A percentile compares a stretch with the other conserved stretches of the same genome.
Conservation (phyloP, 2,888 invertebrate species). For the Loripinus fragilis region DNA sequence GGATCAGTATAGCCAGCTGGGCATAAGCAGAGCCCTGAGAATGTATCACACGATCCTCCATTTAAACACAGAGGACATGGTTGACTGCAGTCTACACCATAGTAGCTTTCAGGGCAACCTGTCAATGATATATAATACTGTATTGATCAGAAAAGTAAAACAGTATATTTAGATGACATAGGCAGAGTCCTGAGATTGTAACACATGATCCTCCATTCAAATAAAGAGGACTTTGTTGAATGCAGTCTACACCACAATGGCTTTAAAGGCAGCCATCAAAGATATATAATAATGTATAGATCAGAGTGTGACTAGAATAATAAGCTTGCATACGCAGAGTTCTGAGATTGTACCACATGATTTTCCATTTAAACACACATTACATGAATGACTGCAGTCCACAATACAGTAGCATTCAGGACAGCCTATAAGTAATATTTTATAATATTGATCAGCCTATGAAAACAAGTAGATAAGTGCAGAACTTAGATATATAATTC, state of each 20-base stretch:
- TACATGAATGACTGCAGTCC: too few species aligned
- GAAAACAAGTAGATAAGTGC: too few species aligned
- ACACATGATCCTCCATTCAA: constrained; percentile 63
- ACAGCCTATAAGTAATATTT: not conserved
- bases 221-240: constrained; percentile 56
- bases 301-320: too few species aligned
- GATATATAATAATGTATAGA: too few species aligned
- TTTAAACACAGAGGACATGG: constrained; percentile 58
- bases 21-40: constrained; percentile 73
- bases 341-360: too few species aligned
- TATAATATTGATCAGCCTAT: too few species aligned
- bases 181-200: too few species aligned
- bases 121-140: constrained; percentile 35
- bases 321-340: too few species aligned
- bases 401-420: constrained; percentile 19
- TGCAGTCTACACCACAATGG: constrained; percentile 63
- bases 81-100: constrained; percentile 60
- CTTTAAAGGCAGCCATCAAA: constrained; percentile 75
- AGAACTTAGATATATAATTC: too few species aligned
- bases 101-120: constrained; percentile 74
- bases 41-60: constrained; percentile 66
- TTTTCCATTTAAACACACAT: too few species aligned
- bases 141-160: too few species aligned
- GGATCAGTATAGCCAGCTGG: constrained; percentile 67
- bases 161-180: too few species aligned